A percentile compares a stretch with the other conserved stretches of the same genome.
These are phyloP conservation scores for Fragum sueziense DNA, from an alignment of 2,888 invertebrate genomes.

Conservation along the genomic window DNA sequence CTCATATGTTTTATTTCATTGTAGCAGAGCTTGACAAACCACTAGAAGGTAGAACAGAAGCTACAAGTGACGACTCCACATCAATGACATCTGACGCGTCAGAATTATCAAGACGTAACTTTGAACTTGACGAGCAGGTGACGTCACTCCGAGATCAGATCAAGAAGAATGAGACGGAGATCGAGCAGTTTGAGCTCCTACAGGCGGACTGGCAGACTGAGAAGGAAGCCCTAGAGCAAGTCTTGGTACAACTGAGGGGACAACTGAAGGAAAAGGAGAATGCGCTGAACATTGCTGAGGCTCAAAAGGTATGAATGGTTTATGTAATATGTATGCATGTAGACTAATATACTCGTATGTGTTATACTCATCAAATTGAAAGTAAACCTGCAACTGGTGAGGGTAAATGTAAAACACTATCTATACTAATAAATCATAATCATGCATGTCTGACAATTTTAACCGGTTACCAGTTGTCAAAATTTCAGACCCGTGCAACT, in stretches of 20 bases:
- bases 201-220: slow-evolving; percentile 77
- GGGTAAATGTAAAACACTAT: too few species aligned
- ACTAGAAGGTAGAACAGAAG: slow-evolving; percentile 26
- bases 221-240: slow-evolving; percentile 78
- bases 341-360: too few species aligned
- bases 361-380: too few species aligned
- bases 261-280: slow-evolving; percentile 72
- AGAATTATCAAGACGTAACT: slow-evolving; percentile 60
- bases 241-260: slow-evolving; percentile 71
- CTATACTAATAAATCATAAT: too few species aligned
- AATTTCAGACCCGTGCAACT: too few species aligned
- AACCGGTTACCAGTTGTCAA: too few species aligned
- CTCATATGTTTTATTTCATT: not conserved
- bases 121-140: slow-evolving; percentile 65
- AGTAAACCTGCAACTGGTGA: too few species aligned
- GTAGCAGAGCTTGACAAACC: slow-evolving; percentile 19
- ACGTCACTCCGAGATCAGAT: slow-evolving; percentile 60
- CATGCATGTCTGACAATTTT: too few species aligned
- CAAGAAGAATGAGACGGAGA: slow-evolving; percentile 65
- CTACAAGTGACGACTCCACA: slow-evolving; percentile 45
- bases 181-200: slow-evolving; percentile 75
- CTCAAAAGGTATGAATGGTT: slow-evolving; percentile 72
- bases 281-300: slow-evolving; percentile 62
- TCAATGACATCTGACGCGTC: slow-evolving; percentile 63
- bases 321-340: too few species aligned